Evolutionary conservation across 2,888 invertebrate species (phyloP).

Genomic region (Selenia dentaria): DNA sequence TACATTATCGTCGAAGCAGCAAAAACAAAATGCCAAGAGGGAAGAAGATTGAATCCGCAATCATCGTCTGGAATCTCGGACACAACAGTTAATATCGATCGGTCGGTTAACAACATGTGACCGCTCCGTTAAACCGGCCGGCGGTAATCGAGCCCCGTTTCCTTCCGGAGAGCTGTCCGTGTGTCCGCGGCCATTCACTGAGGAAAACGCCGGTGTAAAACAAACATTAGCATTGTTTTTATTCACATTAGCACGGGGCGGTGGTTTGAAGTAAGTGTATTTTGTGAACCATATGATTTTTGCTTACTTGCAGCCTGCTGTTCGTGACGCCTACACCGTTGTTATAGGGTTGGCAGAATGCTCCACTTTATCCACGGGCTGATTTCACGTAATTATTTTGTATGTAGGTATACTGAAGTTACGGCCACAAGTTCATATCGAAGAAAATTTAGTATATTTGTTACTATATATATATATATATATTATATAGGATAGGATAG

Average conservation of each 20-base stretch:
- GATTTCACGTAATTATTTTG: too few relatives aligned
- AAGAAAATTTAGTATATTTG: too few relatives aligned
- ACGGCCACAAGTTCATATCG: too few relatives aligned
- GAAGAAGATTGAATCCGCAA: slow-evolving; percentile 31
- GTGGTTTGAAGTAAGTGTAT: slow-evolving; percentile 5
- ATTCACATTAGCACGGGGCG: slow-evolving; percentile 16
- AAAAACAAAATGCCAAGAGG: background rate
- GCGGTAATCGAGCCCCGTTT: slow-evolving; percentile 74
- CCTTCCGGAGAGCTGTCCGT: slow-evolving; percentile 67
- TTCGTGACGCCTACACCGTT: too few relatives aligned
- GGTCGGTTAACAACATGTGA: slow-evolving; percentile 58
- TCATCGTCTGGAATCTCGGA: slow-evolving; percentile 33
- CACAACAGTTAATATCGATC: slow-evolving; percentile 55
- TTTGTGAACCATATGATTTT: background rate
- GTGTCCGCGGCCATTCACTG: slow-evolving; percentile 41
- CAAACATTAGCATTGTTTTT: slow-evolving; percentile 35
- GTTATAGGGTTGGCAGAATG: too few relatives aligned
- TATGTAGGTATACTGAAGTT: too few relatives aligned
- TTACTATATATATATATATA: too few relatives aligned
- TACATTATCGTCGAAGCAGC: background rate
- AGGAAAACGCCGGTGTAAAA: slow-evolving; percentile 46
- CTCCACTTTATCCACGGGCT: too few relatives aligned
- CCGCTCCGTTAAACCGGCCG: slow-evolving; percentile 58
- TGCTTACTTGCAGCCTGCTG: background rate
- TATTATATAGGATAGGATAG: too few relatives aligned